Evolutionary conservation across 2,797 vertebrate genomes (phyloP), one percentile per base, ranked within the genome.

Genomic region (Atherinosoma microstoma): DNA sequence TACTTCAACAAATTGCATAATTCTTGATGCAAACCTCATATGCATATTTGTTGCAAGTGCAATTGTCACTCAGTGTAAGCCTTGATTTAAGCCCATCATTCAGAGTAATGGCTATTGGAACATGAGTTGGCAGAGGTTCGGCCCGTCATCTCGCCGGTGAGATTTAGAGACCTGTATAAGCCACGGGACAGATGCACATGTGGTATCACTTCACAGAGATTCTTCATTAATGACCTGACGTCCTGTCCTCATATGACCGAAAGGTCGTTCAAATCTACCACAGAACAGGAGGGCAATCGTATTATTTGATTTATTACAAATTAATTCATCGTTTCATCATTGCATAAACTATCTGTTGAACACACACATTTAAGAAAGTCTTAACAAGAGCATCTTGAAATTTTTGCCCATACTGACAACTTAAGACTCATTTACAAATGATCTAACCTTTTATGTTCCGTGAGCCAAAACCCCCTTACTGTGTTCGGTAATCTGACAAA

Each of bases 121-220:
- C 30, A 10, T 27, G 32, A 64, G 38, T 66, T 73, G 61, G 61
- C 69, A 57, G n/a, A 64, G 38, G 29, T 64, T 42, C 62, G 58
- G 71, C 35, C 78, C 85, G 79, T 87, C 83, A 76, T 85, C 73
- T 65, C 64, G 76, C 58, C 63, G 54, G 54, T 71, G 83, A 90
- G 82, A 92, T 88, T 92, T 85, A 91, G 40, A 82, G 85, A 73
- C 76, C 65, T 78, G 62, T 40, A 79, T 79, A 79, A 75, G 84
- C 49, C n/a, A 49, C 65, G 60, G 74, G 70, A 75, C 81, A 58
- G 75, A 36, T 24, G 40, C 76, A 82, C 89, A 88, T 88, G 73
- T 92, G 92, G 75, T 79, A 84, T 56, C 65, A 71, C 35, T 93
- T 91, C 79, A 64, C 60, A 81, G 79, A 85, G 77, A 85, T 88